phyloP scores from a whole-genome alignment of 1,140 invertebrate species.

The Yoshiicerus persimilis region DNA sequence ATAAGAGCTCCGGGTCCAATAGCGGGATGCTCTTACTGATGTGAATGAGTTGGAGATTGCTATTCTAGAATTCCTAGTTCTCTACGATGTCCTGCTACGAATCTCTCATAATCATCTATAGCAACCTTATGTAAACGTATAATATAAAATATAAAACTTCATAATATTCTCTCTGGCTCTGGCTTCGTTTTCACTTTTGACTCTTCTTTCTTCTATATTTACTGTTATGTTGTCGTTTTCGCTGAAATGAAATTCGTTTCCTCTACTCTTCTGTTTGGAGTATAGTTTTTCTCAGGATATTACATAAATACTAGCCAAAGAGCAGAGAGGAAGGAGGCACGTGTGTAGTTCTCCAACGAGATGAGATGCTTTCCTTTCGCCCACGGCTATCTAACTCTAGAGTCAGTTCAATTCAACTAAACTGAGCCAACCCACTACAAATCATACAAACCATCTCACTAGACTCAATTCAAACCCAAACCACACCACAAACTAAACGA shows the following conservation, averaged over 20 bases:
- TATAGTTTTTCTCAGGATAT: background rate
- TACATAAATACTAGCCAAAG: slow-evolving; percentile 5
- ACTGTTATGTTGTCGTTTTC: background rate
- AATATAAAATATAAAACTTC: too few species aligned
- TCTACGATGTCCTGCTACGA: background rate
- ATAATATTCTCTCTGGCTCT: background rate
- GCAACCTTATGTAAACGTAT: too few species aligned
- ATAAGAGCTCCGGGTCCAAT: slow-evolving; percentile 34
- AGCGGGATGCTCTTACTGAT: background rate
- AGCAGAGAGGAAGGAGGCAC: background rate
- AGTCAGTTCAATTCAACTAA: background rate
- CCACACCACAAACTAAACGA: background rate
- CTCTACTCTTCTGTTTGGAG: background rate
- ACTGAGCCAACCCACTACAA: background rate
- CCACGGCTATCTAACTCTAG: background rate
- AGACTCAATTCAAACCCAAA: background rate
- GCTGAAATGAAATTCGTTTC: background rate
- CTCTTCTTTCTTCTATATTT: background rate
- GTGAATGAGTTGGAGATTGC: slow-evolving; percentile 26
- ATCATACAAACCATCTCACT: background rate
- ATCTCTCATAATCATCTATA: background rate
- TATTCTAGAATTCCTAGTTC: slow-evolving; percentile 3
- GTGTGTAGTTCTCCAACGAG: background rate
- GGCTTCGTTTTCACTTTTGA: background rate
- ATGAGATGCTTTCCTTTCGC: background rate